Conservation (phyloP, 2,888 invertebrate genomes). For the Bellardia bayeri region DNA sequence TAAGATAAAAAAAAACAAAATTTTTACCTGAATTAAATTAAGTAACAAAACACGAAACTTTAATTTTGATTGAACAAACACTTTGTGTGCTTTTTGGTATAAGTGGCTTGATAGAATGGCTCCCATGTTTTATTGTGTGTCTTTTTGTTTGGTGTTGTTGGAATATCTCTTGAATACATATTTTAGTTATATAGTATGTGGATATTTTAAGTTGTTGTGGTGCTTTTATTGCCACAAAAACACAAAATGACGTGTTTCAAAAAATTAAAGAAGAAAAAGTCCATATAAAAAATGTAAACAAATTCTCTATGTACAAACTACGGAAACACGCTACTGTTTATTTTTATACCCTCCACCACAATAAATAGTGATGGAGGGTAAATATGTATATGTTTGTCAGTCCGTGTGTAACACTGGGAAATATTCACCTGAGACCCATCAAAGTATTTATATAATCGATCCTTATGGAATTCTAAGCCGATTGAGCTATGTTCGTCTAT, state of each 20-base stretch:
- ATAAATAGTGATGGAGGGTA: no score
- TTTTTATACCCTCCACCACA: no score
- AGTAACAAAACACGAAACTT: constrained; percentile 80
- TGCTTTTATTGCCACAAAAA: constrained; percentile 19
- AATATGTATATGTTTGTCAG: no score
- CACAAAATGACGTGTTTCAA: constrained; percentile 75
- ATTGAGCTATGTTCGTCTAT: no score
- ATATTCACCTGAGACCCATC: no score
- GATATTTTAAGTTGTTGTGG: constrained; percentile 35
- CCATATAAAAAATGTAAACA: constrained; percentile 62
- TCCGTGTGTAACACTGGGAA: no score
- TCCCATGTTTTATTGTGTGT: constrained; percentile 63
- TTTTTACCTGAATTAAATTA: constrained; percentile 82
- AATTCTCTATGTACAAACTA: constrained; percentile 63
- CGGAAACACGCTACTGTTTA: constrained; percentile 77
- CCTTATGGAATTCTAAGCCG: no score
- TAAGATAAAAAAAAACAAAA: constrained; percentile 70
- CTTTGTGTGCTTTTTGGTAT: constrained; percentile 44
- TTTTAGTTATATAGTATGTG: constrained; percentile 40
- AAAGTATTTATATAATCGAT: no score
- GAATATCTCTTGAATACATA: constrained; percentile 45
- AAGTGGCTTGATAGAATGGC: constrained; percentile 50
- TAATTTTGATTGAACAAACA: constrained; percentile 57
- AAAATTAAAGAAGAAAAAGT: constrained; percentile 63
- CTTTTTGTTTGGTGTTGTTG: constrained; percentile 18